phyloP scores from a whole-genome alignment of 2,888 invertebrate genomes.

The Metopia argyrocephala region DNA sequence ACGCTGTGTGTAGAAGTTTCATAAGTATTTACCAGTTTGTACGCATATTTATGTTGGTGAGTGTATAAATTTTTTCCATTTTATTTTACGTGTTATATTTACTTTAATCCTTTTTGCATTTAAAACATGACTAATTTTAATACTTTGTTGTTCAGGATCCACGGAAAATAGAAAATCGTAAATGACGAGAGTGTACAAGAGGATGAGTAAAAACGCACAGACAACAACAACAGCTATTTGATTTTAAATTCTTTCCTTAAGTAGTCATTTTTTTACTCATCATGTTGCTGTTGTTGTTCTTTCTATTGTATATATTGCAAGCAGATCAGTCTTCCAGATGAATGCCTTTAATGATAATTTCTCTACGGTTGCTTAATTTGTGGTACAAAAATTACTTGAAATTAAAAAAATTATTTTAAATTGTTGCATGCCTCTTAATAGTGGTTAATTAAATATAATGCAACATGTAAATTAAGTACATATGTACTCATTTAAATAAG shows the following conservation, averaged over 20 bases:
- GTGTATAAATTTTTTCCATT: neutral
- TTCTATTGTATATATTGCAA: slow-evolving; percentile 26
- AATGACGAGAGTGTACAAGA: neutral
- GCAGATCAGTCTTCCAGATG: slow-evolving; percentile 63
- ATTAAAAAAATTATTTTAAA: slow-evolving; percentile 14
- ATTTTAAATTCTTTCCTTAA: slow-evolving; percentile 28
- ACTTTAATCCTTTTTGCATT: slow-evolving; percentile 55
- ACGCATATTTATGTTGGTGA: too few species aligned
- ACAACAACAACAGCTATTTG: slow-evolving; percentile 7
- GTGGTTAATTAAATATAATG: neutral
- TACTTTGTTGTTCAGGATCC: slow-evolving; percentile 57
- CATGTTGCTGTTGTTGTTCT: neutral
- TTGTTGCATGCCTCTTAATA: neutral
- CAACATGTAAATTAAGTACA: too few species aligned
- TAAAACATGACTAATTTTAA: slow-evolving; percentile 59
- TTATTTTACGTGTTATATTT: slow-evolving; percentile 26
- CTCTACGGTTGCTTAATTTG: slow-evolving; percentile 61
- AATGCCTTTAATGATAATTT: slow-evolving; percentile 61
- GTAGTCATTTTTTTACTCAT: slow-evolving; percentile 17
- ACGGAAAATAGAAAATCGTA: slow-evolving; percentile 7
- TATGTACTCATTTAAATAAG: too few species aligned
- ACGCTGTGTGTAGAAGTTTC: too few species aligned
- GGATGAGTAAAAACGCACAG: neutral
- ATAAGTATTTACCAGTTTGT: too few species aligned
- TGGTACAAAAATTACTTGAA: slow-evolving; percentile 57